Evolutionary conservation across 1,140 invertebrate species (phyloP).

Genomic region (Episyrphus balteatus): DNA sequence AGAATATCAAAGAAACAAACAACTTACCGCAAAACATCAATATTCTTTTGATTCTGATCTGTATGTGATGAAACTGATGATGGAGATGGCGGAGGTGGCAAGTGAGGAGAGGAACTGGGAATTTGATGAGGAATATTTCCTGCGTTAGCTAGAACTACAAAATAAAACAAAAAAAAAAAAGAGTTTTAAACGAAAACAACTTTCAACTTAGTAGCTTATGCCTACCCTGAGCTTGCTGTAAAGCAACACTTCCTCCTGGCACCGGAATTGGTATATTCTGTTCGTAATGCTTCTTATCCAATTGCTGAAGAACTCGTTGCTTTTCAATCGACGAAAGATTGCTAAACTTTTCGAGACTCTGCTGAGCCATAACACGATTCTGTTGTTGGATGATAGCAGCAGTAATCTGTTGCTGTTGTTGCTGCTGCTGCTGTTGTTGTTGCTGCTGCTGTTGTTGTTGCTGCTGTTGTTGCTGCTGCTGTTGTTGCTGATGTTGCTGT

Average conservation of each 20-base stretch:
- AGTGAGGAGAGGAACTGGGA: conserved; percentile 13
- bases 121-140: conserved; percentile 5
- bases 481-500: conserved; percentile 31
- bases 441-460: conserved; percentile 27
- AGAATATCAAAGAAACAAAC: not conserved
- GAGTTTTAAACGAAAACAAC: no score
- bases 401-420: conserved; percentile 37
- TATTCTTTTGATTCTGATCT: conserved; percentile 26
- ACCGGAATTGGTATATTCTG: not conserved
- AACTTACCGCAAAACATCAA: conserved; percentile 26
- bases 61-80: conserved; percentile 33
- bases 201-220: no score
- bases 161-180: no score
- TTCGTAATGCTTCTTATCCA: conserved; percentile 37
- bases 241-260: no score
- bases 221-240: not conserved
- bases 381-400: conserved; percentile 46
- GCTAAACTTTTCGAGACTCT: conserved; percentile 45
- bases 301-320: conserved; percentile 40
- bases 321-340: conserved; percentile 41
- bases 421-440: conserved; percentile 14
- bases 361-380: conserved; percentile 44
- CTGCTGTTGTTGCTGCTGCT: conserved; percentile 21
- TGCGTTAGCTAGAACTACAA: no score
- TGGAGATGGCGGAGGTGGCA: conserved; percentile 27